Evolutionary conservation across 2,113 vertebrate species (phyloP).

Genomic region (Chelonoidis abingdonii): DNA sequence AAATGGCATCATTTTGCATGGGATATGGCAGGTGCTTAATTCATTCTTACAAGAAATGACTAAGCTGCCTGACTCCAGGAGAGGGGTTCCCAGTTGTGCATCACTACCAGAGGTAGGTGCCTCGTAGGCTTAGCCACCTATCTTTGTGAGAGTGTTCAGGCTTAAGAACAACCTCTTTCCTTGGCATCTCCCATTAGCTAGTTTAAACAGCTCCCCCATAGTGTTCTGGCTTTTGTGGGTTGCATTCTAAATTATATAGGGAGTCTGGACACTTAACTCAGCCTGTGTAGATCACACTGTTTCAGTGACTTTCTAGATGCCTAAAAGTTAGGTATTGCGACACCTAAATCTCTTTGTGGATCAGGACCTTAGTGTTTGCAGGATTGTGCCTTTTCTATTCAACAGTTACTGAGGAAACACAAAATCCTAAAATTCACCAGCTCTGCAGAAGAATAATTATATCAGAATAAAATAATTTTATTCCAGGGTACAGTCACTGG

Average conservation of each 20-base stretch:
- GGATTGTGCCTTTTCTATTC: background rate
- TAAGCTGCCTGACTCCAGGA: background rate
- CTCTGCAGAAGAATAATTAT: background rate
- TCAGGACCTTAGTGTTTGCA: background rate
- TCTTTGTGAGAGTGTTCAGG: background rate
- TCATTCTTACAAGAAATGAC: background rate
- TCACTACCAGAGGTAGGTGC: background rate
- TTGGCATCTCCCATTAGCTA: background rate
- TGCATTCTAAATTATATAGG: background rate
- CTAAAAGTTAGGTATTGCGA: too few relatives aligned
- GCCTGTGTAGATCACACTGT: background rate
- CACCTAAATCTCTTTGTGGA: too few relatives aligned
- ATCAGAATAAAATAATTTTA: background rate
- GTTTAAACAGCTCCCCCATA: background rate
- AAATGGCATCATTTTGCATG: background rate
- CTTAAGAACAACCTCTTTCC: background rate
- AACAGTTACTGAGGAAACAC: background rate
- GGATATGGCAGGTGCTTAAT: background rate
- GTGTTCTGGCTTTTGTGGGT: background rate
- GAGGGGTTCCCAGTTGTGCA: background rate
- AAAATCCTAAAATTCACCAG: background rate
- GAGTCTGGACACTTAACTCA: background rate
- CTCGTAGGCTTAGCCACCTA: background rate
- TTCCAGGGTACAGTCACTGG: background rate
- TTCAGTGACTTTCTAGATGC: background rate